A percentile compares a stretch with the other conserved stretches of the same genome.
These are phyloP conservation scores for Typhlichthys eigenmanni DNA, from an alignment of 2,797 vertebrate genomes.

Conservation along the genomic window DNA sequence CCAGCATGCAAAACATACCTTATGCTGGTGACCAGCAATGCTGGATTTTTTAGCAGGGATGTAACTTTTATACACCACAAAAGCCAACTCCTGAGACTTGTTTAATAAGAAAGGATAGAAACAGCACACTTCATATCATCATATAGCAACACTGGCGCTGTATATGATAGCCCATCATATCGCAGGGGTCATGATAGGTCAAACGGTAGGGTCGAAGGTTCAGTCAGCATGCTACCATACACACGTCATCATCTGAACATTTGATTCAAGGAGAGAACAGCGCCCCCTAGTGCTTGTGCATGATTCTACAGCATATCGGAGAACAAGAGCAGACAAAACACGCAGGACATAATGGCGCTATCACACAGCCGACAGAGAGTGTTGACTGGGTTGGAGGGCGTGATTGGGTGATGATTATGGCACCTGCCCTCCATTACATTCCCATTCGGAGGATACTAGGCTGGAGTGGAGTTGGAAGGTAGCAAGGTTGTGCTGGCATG, in stretches of 20 bases:
- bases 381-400: slow-evolving; percentile 49
- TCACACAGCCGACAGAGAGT: slow-evolving; percentile 52
- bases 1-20: too few species aligned
- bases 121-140: slow-evolving; percentile 62
- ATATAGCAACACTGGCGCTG: slow-evolving; percentile 65
- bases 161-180: slow-evolving; percentile 68
- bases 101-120: slow-evolving; percentile 9
- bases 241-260: slow-evolving; percentile 21
- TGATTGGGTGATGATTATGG: slow-evolving; percentile 38
- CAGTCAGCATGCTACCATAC: slow-evolving; percentile 26
- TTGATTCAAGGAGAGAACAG: slow-evolving; percentile 19
- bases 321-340: slow-evolving; percentile 56
- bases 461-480: slow-evolving; percentile 39
- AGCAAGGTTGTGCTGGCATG: slow-evolving; percentile 38
- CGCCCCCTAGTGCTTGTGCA: slow-evolving; percentile 16
- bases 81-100: not conserved
- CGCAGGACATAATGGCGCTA: slow-evolving; percentile 53
- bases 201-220: slow-evolving; percentile 20
- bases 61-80: slow-evolving; percentile 10
- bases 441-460: slow-evolving; percentile 33
- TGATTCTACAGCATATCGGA: slow-evolving; percentile 18
- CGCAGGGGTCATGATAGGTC: slow-evolving; percentile 45
- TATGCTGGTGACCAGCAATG: too few species aligned
- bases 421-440: not conserved
- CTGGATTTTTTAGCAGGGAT: too few species aligned